A percentile compares a stretch with the other conserved stretches of the same genome.
Evolutionary conservation across 2,797 vertebrate species (phyloP).

Genomic region (Sarcoramphus papa): DNA sequence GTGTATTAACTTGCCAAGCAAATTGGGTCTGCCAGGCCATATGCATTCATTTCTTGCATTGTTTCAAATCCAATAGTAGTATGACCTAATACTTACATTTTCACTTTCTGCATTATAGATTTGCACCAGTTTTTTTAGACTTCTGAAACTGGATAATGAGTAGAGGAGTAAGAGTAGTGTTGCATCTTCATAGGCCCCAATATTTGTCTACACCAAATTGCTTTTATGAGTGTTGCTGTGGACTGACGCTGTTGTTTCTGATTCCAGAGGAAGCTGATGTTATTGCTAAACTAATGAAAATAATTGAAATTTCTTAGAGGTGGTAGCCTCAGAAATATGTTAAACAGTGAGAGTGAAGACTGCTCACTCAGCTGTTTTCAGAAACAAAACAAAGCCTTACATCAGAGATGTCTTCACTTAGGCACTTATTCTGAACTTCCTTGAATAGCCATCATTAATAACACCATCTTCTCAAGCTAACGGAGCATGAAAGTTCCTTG

Average conservation of each 20-base stretch:
- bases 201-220: not conserved
- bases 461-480: constrained; percentile 9
- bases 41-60: not conserved
- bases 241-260: not conserved
- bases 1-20: not conserved
- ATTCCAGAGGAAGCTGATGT: not conserved
- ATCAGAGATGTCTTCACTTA: constrained; percentile 27
- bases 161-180: not conserved
- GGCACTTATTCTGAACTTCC: constrained; percentile 1
- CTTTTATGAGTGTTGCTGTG: not conserved
- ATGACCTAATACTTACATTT: not conserved
- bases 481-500: constrained; percentile 44
- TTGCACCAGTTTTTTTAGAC: not conserved
- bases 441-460: not conserved
- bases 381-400: constrained; percentile 44
- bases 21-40: not conserved
- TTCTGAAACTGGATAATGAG: not conserved
- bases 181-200: not conserved
- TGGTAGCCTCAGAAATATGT: constrained; percentile 11
- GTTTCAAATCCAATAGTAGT: not conserved
- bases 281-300: not conserved
- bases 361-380: constrained; percentile 9
- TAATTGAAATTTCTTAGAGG: not conserved
- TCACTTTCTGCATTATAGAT: not conserved
- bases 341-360: not conserved